Conservation (phyloP, 2,113 vertebrate genomes). For the Catharus fuscescens region DNA sequence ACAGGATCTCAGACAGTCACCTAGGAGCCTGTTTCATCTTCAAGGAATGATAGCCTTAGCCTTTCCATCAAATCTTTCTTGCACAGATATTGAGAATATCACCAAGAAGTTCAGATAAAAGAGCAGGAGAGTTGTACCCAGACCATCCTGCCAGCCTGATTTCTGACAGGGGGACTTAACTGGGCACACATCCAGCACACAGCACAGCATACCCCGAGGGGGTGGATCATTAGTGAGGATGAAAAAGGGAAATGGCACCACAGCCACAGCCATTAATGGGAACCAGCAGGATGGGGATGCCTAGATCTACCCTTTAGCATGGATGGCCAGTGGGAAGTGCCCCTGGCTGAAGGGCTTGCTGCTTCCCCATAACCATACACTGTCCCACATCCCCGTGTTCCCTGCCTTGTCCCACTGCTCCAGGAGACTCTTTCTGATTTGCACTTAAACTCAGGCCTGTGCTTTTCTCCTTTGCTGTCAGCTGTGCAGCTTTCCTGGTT, state of each 20-base stretch:
- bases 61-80: conserved; percentile 8
- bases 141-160: not conserved
- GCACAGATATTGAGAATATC: not conserved
- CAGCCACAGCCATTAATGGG: not conserved
- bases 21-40: conserved; percentile 15
- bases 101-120: conserved; percentile 14
- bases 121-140: not conserved
- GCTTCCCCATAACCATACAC: not conserved
- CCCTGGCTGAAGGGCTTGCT: not conserved
- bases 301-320: not conserved
- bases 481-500: not conserved
- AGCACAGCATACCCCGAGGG: not conserved
- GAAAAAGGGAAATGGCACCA: not conserved
- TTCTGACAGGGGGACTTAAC: not conserved
- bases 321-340: not conserved
- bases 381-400: not conserved
- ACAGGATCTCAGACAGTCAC: not conserved
- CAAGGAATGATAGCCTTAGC: conserved; percentile 1
- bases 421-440: not conserved
- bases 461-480: not conserved
- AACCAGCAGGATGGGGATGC: not conserved
- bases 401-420: not conserved
- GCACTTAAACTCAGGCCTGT: not conserved
- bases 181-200: not conserved
- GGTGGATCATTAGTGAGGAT: not conserved